A percentile compares a stretch with the other conserved stretches of the same genome.
phyloP scores from a whole-genome alignment of 2,888 invertebrate genomes.

The Drosophila limbata region DNA sequence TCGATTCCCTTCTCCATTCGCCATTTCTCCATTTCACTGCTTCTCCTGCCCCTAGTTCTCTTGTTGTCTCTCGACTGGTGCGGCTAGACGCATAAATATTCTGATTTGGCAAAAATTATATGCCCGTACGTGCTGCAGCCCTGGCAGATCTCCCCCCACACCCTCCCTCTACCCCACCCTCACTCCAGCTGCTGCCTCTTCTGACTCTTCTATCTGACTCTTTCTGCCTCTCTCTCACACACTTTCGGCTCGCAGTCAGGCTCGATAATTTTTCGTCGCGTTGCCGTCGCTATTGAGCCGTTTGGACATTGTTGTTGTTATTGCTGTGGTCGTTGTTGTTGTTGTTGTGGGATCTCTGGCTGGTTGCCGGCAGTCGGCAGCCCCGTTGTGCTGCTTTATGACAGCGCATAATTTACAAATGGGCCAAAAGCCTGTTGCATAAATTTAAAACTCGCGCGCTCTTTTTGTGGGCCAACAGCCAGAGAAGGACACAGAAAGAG shows the following conservation, averaged over 20 bases:
- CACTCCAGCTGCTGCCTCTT: not conserved
- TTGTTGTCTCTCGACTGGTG: slow-evolving; percentile 44
- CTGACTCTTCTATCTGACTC: too few species aligned
- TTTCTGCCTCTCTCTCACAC: not conserved
- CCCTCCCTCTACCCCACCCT: not conserved
- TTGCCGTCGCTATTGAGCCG: slow-evolving; percentile 49
- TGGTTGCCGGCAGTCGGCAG: slow-evolving; percentile 23
- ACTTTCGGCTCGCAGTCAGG: slow-evolving; percentile 28
- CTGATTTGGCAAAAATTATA: slow-evolving; percentile 83
- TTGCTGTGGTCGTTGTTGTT: not conserved
- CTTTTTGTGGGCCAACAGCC: slow-evolving; percentile 4
- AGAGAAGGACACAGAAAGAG: not conserved
- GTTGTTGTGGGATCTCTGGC: slow-evolving; percentile 12
- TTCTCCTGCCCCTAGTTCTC: not conserved
- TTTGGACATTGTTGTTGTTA: slow-evolving; percentile 41
- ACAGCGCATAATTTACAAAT: slow-evolving; percentile 80
- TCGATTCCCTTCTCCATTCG: slow-evolving; percentile 2
- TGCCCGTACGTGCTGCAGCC: slow-evolving; percentile 72
- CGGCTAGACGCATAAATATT: slow-evolving; percentile 83
- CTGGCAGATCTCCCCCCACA: slow-evolving; percentile 20
- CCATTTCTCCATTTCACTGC: not conserved
- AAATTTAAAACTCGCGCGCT: slow-evolving; percentile 60
- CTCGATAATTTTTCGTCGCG: slow-evolving; percentile 67
- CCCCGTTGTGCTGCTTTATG: slow-evolving; percentile 68
- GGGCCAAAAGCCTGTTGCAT: slow-evolving; percentile 79